Evolutionary conservation across 2,888 invertebrate genomes (phyloP).

Genomic region (Pyrgus malvae): DNA sequence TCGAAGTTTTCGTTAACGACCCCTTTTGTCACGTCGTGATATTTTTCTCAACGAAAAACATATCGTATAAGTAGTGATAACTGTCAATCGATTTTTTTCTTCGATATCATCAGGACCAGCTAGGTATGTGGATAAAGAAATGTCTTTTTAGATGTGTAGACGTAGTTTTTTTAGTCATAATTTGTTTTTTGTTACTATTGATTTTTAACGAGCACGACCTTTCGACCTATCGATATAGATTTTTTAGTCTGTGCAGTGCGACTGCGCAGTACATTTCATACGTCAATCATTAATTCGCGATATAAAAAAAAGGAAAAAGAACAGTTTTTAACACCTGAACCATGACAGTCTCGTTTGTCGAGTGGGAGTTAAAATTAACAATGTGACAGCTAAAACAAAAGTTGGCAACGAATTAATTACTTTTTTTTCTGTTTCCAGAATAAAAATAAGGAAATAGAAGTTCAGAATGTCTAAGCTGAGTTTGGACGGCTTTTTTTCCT

Average conservation of each 20-base stretch:
- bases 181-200: conserved; percentile 20
- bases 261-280: conserved; percentile 40
- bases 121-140: conserved; percentile 2
- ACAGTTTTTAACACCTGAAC: too few relatives aligned
- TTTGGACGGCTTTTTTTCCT: conserved; percentile 80
- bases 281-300: background rate
- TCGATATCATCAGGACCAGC: conserved; percentile 3
- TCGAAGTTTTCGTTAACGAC: conserved; percentile 56
- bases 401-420: conserved; percentile 45
- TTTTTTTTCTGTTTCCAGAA: conserved; percentile 70
- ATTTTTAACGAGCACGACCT: conserved; percentile 29
- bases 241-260: conserved; percentile 31
- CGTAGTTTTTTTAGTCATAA: background rate
- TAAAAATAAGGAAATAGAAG: conserved; percentile 53
- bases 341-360: too few relatives aligned
- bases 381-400: conserved; percentile 25
- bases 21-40: conserved; percentile 64
- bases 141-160: conserved; percentile 7
- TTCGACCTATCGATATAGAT: conserved; percentile 45
- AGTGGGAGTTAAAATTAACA: background rate
- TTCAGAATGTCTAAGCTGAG: conserved; percentile 76
- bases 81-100: conserved; percentile 1
- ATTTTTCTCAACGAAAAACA: conserved; percentile 74
- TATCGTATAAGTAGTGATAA: conserved; percentile 71
- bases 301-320: background rate